These are phyloP conservation scores for Falcaria lacertinaria DNA, from an alignment of 2,888 invertebrate genomes.

Conservation along the genomic window DNA sequence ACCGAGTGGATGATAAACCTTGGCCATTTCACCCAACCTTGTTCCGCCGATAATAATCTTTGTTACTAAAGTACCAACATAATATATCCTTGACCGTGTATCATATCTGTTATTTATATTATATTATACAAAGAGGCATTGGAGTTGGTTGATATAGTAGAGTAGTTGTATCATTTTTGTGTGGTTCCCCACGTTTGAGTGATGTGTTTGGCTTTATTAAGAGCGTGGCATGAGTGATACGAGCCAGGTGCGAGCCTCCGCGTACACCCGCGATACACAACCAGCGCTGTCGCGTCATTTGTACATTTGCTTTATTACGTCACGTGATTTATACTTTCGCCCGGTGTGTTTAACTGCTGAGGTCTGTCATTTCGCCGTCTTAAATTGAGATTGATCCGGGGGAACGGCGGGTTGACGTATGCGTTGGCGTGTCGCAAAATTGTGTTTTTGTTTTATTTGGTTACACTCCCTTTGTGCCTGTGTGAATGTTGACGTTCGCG, in stretches of 20 bases:
- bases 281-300: conserved; percentile 51
- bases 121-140: neutral
- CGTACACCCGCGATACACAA: conserved; percentile 19
- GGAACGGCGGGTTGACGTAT: conserved; percentile 54
- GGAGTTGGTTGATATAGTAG: conserved; percentile 1
- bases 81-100: no score
- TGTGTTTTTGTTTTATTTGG: conserved; percentile 55
- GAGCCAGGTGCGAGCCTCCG: conserved; percentile 45
- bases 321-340: conserved; percentile 70
- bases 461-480: conserved; percentile 30
- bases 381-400: conserved; percentile 76
- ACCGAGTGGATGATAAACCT: no score
- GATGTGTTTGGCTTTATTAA: conserved; percentile 57
- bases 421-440: conserved; percentile 45
- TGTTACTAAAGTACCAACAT: no score
- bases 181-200: conserved; percentile 1
- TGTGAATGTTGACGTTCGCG: conserved; percentile 6
- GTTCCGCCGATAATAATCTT: no score
- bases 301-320: conserved; percentile 72
- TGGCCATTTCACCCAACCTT: no score
- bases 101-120: neutral
- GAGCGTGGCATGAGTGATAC: conserved; percentile 66
- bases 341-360: conserved; percentile 77
- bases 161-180: neutral
- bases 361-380: conserved; percentile 74